phyloP scores from a whole-genome alignment of 2,797 vertebrate species.

The Ptychobarbus kaznakovi region DNA sequence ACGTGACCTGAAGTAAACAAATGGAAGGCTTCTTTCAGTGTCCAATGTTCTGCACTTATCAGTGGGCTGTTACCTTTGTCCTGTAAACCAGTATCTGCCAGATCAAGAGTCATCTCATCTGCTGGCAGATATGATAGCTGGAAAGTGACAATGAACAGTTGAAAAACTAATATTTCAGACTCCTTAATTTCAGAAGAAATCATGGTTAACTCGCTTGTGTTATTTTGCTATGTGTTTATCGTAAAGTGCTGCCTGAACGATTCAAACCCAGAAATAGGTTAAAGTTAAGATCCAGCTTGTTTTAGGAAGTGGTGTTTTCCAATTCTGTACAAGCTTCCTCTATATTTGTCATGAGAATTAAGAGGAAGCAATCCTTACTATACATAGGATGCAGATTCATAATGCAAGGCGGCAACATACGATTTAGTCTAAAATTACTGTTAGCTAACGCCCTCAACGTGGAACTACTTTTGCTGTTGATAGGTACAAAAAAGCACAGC shows the following conservation, averaged over 20 bases:
- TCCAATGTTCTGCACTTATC: slow-evolving; percentile 82
- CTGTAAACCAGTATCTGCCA: slow-evolving; percentile 59
- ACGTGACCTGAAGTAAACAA: slow-evolving; percentile 68
- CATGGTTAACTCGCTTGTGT: background rate
- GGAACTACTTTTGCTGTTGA: background rate
- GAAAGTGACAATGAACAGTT: slow-evolving; percentile 15
- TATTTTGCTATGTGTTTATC: background rate
- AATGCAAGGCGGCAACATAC: slow-evolving; percentile 22
- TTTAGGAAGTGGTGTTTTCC: slow-evolving; percentile 54
- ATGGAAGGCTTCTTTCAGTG: slow-evolving; percentile 62
- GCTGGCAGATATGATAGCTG: slow-evolving; percentile 26
- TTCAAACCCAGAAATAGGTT: slow-evolving; percentile 13
- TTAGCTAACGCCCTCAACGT: background rate
- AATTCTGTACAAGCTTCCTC: slow-evolving; percentile 45
- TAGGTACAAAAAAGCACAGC: background rate
- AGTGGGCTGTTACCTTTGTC: slow-evolving; percentile 77
- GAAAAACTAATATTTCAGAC: slow-evolving; percentile 10
- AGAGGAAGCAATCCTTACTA: slow-evolving; percentile 53
- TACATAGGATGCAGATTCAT: slow-evolving; percentile 26
- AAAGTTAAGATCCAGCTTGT: slow-evolving; percentile 30
- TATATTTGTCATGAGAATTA: slow-evolving; percentile 45
- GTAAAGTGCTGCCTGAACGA: background rate
- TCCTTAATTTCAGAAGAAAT: background rate
- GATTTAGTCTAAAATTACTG: background rate
- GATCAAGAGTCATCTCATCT: slow-evolving; percentile 42